Base-by-base conservation (phyloP, 2,113 vertebrate genomes). In the Gavialis gangeticus region DNA sequence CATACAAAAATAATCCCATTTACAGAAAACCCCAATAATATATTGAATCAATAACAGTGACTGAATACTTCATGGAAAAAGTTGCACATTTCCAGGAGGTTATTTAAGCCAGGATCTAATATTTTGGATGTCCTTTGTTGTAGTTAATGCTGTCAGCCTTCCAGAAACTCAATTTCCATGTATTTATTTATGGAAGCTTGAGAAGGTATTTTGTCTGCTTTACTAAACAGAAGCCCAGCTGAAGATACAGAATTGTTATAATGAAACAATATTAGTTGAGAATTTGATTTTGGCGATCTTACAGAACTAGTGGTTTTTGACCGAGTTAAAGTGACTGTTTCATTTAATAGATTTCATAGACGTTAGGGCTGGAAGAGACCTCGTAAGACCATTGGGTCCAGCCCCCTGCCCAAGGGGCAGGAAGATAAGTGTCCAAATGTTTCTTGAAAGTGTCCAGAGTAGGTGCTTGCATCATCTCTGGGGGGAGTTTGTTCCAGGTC, bases 151-250 rank as follows among this genome's bases (percentile, higher is more conserved):
- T 78, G 62, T 92, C 62, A 66, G 37, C 24, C 91, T 95, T 94
- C 82, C 54, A 86, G n/a, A 69, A 89, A 46, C 58, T 77, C 84
- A 25, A 62, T 91, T 85, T 93, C 24, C 3, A 58, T 91, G 8
- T 77, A 57, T 85, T 93, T 93, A 91, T 85, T 83, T 94, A 27
- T 34, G 24, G 37, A 93, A 82, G 60, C 19, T 75, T 93, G 89
- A 58, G 82, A 56, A 92, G 87, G 2, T 85, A 21, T 93, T 96
- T 77, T 96, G 84, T 24, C 79, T 28, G 9, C 84, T 37, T 80
- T 86, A 34, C 24, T 91, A 91, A 91, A 86, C 82, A 71, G 75
- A 95, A 85, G 81, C 75, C 1, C 58, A 80, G 67, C 28, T 81
- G 86, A 84, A 89, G 60, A 19, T 89, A 24, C 34, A 85, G 54